Conservation (phyloP, 2,888 invertebrate species). For the Synanthedon myopaeformis region DNA sequence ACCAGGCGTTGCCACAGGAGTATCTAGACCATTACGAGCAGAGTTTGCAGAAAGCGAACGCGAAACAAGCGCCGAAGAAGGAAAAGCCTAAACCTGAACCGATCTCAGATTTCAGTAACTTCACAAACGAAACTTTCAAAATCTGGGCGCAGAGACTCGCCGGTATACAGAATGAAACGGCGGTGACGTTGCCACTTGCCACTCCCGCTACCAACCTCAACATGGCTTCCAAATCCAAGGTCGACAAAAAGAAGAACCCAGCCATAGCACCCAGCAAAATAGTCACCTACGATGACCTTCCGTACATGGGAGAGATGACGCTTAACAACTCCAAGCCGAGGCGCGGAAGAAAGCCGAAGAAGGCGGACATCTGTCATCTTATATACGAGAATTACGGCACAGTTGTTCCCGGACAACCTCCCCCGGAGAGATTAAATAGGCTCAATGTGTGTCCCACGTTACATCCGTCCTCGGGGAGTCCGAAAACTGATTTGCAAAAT, state of each 20-base stretch:
- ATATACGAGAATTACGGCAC: conserved; percentile 94
- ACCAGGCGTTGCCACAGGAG: conserved; percentile 82
- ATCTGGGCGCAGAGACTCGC: conserved; percentile 83
- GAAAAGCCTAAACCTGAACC: conserved; percentile 51
- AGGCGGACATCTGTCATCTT: conserved; percentile 91
- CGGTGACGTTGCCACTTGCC: conserved; percentile 29
- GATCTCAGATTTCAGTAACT: conserved; percentile 43
- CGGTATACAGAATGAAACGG: conserved; percentile 74
- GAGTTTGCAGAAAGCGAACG: conserved; percentile 69
- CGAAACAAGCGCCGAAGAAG: conserved; percentile 34
- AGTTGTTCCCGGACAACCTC: conserved; percentile 81
- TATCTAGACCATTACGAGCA: conserved; percentile 85
- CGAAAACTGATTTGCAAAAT: conserved; percentile 76
- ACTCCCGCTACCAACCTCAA: conserved; percentile 26
- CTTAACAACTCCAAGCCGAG: conserved; percentile 88
- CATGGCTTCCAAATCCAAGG: conserved; percentile 33
- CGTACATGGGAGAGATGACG: conserved; percentile 94
- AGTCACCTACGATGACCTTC: conserved; percentile 84
- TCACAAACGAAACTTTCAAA: conserved; percentile 75
- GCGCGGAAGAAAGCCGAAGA: conserved; percentile 89
- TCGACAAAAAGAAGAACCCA: conserved; percentile 47
- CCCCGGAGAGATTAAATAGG: conserved; percentile 52
- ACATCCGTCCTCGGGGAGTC: conserved; percentile 28
- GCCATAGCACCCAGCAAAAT: conserved; percentile 58
- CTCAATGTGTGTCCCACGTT: conserved; percentile 29